These are phyloP conservation scores for Macrocentrus cingulum DNA, from an alignment of 1,140 invertebrate species.

Conservation along the genomic window DNA sequence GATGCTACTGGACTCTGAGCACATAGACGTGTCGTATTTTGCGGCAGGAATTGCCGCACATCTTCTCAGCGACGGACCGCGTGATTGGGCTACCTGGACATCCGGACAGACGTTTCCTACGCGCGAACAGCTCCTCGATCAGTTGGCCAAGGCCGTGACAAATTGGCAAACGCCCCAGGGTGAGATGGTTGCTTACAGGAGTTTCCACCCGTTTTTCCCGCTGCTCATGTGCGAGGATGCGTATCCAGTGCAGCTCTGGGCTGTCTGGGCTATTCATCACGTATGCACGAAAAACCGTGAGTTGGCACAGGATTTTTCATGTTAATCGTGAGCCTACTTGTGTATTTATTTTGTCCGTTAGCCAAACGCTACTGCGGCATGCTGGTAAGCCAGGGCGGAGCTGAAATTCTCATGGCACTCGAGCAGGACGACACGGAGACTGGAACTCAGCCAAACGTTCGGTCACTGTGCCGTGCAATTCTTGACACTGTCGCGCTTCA, in stretches of 20 bases:
- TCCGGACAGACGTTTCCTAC: slow-evolving; percentile 32
- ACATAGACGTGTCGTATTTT: slow-evolving; percentile 83
- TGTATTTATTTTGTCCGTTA: slow-evolving; percentile 45
- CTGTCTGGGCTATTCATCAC: slow-evolving; percentile 82
- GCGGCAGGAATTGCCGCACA: slow-evolving; percentile 81
- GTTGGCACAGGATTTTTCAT: slow-evolving; percentile 35
- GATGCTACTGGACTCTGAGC: slow-evolving; percentile 66
- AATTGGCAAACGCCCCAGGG: slow-evolving; percentile 73
- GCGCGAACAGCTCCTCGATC: slow-evolving; percentile 62
- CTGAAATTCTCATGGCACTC: slow-evolving; percentile 59
- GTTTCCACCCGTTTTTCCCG: slow-evolving; percentile 78
- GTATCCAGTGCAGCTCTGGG: slow-evolving; percentile 77
- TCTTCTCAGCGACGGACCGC: slow-evolving; percentile 66
- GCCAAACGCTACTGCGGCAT: slow-evolving; percentile 74
- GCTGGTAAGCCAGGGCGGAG: slow-evolving; percentile 68
- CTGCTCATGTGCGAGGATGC: slow-evolving; percentile 64
- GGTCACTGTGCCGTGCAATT: slow-evolving; percentile 54
- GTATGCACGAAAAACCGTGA: slow-evolving; percentile 79
- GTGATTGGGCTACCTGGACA: slow-evolving; percentile 57
- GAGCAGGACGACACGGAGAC: slow-evolving; percentile 48
- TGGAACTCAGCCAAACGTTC: slow-evolving; percentile 50
- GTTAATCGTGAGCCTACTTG: neutral
- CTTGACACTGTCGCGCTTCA: slow-evolving; percentile 52
- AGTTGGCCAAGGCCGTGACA: slow-evolving; percentile 64
- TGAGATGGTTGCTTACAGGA: slow-evolving; percentile 85